These are phyloP conservation scores for Frankliniella fusca DNA, from an alignment of 2,888 invertebrate genomes.

Conservation along the genomic window DNA sequence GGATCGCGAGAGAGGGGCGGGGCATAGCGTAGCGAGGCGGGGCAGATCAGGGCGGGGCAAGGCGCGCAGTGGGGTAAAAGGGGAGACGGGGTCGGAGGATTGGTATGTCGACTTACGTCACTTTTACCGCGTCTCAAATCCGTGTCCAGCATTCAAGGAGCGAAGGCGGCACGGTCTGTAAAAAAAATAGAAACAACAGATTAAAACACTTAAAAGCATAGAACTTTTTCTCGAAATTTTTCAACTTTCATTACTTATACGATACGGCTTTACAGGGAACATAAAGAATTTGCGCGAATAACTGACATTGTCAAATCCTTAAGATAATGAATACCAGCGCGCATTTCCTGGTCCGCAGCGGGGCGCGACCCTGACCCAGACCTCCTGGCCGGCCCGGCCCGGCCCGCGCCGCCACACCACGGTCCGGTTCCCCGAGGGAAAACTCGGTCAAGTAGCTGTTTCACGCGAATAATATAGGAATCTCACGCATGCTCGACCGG, in stretches of 20 bases:
- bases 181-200: too few species aligned
- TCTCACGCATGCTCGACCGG: neutral
- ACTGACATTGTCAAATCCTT: too few species aligned
- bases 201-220: too few species aligned
- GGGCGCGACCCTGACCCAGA: neutral
- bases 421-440: neutral
- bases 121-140: neutral
- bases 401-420: neutral
- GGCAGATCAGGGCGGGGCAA: too few species aligned
- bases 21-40: too few species aligned
- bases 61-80: neutral
- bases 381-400: neutral
- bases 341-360: too few species aligned
- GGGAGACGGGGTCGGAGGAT: neutral
- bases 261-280: too few species aligned
- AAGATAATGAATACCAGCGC: too few species aligned
- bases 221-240: too few species aligned
- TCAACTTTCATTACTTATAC: too few species aligned
- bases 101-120: neutral
- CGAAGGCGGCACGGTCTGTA: neutral
- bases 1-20: too few species aligned
- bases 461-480: slow-evolving; percentile 15
- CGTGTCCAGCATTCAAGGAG: neutral
- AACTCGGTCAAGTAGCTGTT: slow-evolving; percentile 26
- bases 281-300: too few species aligned